Evolutionary conservation across 2,113 vertebrate species (phyloP).

Genomic region (Mesoclemmys tuberculata): DNA sequence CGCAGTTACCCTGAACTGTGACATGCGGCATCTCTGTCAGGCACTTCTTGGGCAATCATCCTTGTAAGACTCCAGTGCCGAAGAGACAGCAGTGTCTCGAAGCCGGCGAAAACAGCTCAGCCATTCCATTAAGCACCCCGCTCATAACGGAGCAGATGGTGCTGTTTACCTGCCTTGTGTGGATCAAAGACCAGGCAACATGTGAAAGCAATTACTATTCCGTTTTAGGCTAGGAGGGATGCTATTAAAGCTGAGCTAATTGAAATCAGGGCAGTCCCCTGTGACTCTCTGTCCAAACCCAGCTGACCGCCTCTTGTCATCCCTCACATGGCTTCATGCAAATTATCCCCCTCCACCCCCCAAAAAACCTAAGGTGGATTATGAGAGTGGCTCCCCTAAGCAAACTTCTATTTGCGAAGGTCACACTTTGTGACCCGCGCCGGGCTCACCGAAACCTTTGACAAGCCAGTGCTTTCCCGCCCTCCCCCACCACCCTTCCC

Average conservation of each 20-base stretch:
- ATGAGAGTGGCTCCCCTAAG: not conserved
- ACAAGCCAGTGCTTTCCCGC: not conserved
- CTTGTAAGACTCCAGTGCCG: not conserved
- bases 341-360: too few relatives aligned
- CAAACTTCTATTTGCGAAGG: accelerated
- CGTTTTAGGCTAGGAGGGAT: not conserved
- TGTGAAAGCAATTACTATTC: not conserved
- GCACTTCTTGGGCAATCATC: not conserved
- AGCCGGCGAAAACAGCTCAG: not conserved
- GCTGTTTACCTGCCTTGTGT: not conserved
- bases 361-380: not conserved
- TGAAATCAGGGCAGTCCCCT: not conserved
- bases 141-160: not conserved
- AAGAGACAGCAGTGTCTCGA: not conserved
- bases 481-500: accelerated
- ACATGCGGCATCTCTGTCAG: too few relatives aligned
- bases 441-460: accelerated
- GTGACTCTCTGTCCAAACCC: not conserved
- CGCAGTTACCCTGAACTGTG: too few relatives aligned
- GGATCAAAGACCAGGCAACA: accelerated
- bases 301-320: accelerated
- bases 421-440: not conserved
- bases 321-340: not conserved
- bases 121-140: not conserved
- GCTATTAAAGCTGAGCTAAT: too few relatives aligned